Base-by-base conservation (phyloP, 2,113 vertebrate species). In the Erythrocebus patas region DNA sequence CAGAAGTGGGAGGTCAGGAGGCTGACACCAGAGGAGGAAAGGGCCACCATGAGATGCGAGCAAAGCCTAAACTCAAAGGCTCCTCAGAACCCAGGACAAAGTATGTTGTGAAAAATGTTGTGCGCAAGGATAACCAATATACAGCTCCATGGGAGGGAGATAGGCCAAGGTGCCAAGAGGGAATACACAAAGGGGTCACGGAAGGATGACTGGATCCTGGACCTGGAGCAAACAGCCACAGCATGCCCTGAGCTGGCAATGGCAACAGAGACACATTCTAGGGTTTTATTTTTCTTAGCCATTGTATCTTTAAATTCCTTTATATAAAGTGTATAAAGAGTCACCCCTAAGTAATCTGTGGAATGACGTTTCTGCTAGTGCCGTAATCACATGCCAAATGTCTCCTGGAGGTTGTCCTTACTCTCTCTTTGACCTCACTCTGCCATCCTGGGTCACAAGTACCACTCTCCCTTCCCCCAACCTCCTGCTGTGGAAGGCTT, bases 311-410 rank as follows among this genome's bases (percentile, higher is more conserved):
- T 89, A 32, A 89, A 80, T 79, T 94, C 97, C 95, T 97, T 95
- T 95, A 97, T 95, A 72, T 17, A 92, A 87, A 93, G 80, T 97
- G 87, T 88, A 94, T 9, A 78, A 95, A 43, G n/a, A 92, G 92
- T 40, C 91, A 95, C 72, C 40, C 64, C 43, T 96, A 97, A 97
- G 96, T 95, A 93, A 98, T 95, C 97, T 81, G 40, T 59, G 96
- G 94, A 81, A 94, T 98, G 96, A 97, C 97, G 90, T 94, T 92
- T 97, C 89, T 90, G 90, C 97, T 98, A 98, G 96, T 91, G 92
- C 94, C 97, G 76, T 79, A 96, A 91, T 48, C n/a, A 95, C 91
- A 80, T 95, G 32, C 97, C 95, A 95, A 48, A 20, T 80, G 81
- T 45, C n/a, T 96, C 88, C 91, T 92, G 50, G 87, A 89, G 94